Base-by-base conservation (phyloP, 2,113 vertebrate genomes). In the Seriola aureovittata region DNA sequence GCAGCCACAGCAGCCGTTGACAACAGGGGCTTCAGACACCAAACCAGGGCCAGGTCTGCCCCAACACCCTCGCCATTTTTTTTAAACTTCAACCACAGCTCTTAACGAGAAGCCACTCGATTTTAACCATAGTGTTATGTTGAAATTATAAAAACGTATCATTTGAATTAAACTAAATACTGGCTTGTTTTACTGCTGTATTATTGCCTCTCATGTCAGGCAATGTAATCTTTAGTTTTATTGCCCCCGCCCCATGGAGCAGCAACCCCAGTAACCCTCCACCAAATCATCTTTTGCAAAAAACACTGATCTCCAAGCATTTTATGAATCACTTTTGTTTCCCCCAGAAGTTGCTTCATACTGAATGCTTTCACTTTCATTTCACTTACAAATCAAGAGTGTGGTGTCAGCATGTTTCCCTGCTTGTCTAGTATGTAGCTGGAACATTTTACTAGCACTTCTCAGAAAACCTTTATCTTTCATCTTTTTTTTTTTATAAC, bases 41-140 rank as follows among this genome's bases (percentile, higher is more conserved):
- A 94, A 94, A 85, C 88, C 84, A 71, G 87, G 86, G 77, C 91
- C 93, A 95, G 94, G 94, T 95, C 87, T 82, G 92, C 66, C 65
- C 54, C 40, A 36, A 8, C 3, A 42, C 34, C n/a, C n/a, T 68
- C 8, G 7, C 19, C 16, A 13, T 29, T 36, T 55, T 46, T 44
- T 16, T 42, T 40, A 40, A 14, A 70, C 38, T 17, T 48, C 5
- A 38, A 17, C 40, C 11, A 7, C 55, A 75, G 40, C 40, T 13
- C 3, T 17, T 55, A 23, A 73, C 8, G 59, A 14, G n/a, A 12
- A 32, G 54, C 34, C n/a, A 80, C 16, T 6, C 34, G 34, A 6
- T 23, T 58, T 23, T 54, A 66, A 58, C 44, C 32, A n/a, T 10
- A 13, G 23, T 25, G 46, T 64, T 17, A 63, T 17, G 4, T 64